Evolutionary conservation across 2,797 vertebrate genomes (phyloP), one percentile per base, ranked within the genome.

Genomic region (Acanthis flammea): DNA sequence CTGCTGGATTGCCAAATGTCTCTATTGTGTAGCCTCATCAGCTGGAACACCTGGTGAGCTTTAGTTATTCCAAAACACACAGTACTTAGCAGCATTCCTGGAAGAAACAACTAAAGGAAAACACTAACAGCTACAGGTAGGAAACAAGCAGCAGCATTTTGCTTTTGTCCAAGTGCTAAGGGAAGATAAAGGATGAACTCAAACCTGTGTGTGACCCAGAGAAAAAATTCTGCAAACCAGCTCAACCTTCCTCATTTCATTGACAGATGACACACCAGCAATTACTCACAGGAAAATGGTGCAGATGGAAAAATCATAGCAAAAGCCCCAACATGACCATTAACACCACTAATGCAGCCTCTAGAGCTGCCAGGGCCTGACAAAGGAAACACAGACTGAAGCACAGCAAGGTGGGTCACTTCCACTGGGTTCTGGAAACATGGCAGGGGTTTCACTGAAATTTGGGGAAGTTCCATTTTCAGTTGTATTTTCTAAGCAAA

Each of bases 281-380:
- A 22, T n/a, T 80, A 55, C 55, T 61, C 27, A 41, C 0, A 73
- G 39, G 27, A 74, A 62, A 92, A 66, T 0, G 12, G n/a, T 25
- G 37, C 11, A 24, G 53, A 58, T 7, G 4, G 57, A 72, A 50
- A 33, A 78, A 19, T 31, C 45, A 60, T 19, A 39, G 53, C 39
- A 60, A 81, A 71, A 28, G 33, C 44, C 60, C 70, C 63, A 60
- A 9, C 6, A 5, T 4, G 23, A 57, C 33, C 67, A 18, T 37
- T 53, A 60, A 51, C 3, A n/a, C 2, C 54, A 53, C 39, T 58
- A 17, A 44, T 4, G 23, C 50, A 77, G 65, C 27, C 68, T 47
- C 7, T 0, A 54, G 48, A 51, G 16, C 54, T 75, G 58, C 9
- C 17, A 31, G 30, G 1, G 28, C 0, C 0, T 3, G 9, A 63